Base-by-base conservation (phyloP, 2,797 vertebrate genomes). In the Karalla daura region DNA sequence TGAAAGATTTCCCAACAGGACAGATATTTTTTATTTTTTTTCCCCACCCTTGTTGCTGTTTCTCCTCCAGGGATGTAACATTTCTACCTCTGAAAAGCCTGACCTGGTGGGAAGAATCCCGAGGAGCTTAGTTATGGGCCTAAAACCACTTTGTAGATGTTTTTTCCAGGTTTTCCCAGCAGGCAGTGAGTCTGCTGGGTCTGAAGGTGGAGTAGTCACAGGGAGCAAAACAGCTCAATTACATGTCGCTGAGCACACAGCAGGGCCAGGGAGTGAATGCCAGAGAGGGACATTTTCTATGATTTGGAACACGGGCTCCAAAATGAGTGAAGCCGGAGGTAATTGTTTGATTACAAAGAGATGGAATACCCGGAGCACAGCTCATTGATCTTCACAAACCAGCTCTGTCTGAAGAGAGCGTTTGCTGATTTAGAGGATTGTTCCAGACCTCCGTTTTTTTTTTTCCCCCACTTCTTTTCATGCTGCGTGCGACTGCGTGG, bases 111-210 rank as follows among this genome's bases (percentile, higher is more conserved):
- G 51, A 27, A 37, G 12, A 39, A 46, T 13, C 32, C 0, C 0
- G 8, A 25, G 6, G 47, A 55, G 15, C 18, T 37, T 44, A 28
- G 28, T 62, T n/a, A 21, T 3, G 10, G 32, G 59, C 21, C 30
- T 46, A 14, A 55, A 70, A 61, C 21, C 36, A 64, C 33, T 45
- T 52, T 27, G 39, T 2, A 41, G 14, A 52, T 27, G 27, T n/a
- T 41, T 65, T 25, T 7, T 15, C 4, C 60, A 36, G 25, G 46
- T 40, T 35, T 27, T 15, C 21, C 4, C 46, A 13, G 45, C 51
- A 10, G 51, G 51, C 12, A 9, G 24, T 23, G 3, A 24, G 5
- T 32, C 25, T 20, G 40, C 33, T 3, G 18, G 46, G 17, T 21
- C 56, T 27, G 21, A 9, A 58, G 24, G 28, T 37, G 11, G 0